phyloP scores from a whole-genome alignment of 1,140 invertebrate genomes.

The Brevipalpus yothersi region DNA sequence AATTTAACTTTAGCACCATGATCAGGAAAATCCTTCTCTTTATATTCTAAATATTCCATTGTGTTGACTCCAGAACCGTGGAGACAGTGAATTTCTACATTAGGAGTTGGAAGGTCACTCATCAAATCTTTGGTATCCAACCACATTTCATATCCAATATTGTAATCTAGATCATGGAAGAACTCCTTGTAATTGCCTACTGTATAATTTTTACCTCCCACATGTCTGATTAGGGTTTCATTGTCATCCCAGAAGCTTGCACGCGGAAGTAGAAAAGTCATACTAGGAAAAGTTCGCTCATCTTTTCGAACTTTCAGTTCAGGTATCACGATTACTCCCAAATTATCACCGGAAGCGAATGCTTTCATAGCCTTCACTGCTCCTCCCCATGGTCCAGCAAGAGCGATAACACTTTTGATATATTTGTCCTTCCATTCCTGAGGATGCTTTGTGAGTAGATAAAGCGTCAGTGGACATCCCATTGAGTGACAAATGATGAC shows the following conservation, averaged over 20 bases:
- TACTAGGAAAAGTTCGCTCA: constrained; percentile 74
- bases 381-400: constrained; percentile 75
- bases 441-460: constrained; percentile 53
- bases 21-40: not conserved
- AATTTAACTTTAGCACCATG: not conserved
- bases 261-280: constrained; percentile 76
- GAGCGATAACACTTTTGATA: constrained; percentile 46
- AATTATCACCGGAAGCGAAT: constrained; percentile 76
- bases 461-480: constrained; percentile 55
- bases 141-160: constrained; percentile 66
- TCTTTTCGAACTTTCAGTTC: constrained; percentile 48
- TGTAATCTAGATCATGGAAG: constrained; percentile 51
- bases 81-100: constrained; percentile 63
- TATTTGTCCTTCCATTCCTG: constrained; percentile 78
- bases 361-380: constrained; percentile 78
- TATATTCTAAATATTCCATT: constrained; percentile 29
- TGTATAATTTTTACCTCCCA: constrained; percentile 50
- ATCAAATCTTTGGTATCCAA: constrained; percentile 49
- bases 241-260: constrained; percentile 55
- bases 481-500: constrained; percentile 80
- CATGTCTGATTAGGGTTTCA: constrained; percentile 47
- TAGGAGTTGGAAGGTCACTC: constrained; percentile 45
- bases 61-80: constrained; percentile 43
- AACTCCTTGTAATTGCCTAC: constrained; percentile 54
- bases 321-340: constrained; percentile 47